Evolutionary conservation across 2,113 vertebrate genomes (phyloP).

Genomic region (Rattus rattus): DNA sequence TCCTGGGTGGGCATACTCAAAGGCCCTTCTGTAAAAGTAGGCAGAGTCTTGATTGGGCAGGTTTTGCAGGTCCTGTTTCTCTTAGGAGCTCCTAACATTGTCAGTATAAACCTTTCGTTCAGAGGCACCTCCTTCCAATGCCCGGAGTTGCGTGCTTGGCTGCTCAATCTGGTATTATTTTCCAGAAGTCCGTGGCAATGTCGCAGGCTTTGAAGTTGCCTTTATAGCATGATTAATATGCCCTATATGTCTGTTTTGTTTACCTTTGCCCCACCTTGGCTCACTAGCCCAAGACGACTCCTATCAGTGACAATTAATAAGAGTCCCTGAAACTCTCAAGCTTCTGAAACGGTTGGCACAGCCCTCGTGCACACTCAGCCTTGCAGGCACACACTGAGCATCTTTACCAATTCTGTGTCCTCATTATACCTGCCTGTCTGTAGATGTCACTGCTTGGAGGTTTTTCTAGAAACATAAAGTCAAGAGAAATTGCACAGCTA

Average conservation of each 20-base stretch:
- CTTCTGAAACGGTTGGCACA: background rate
- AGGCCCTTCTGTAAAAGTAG: conserved; percentile 5
- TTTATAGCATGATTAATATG: conserved; percentile 58
- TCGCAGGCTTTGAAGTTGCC: conserved; percentile 65
- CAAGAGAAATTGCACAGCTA: conserved; percentile 13
- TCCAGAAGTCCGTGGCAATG: conserved; percentile 40
- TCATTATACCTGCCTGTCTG: background rate
- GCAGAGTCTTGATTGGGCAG: background rate
- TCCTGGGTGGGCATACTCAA: background rate
- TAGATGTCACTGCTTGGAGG: background rate
- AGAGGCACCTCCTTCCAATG: conserved; percentile 31
- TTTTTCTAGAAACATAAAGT: conserved; percentile 22
- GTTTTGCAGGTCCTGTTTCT: conserved; percentile 2
- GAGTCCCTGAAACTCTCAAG: conserved; percentile 8
- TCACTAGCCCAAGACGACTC: background rate
- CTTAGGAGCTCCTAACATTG: conserved; percentile 19
- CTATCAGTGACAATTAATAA: background rate
- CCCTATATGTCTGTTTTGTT: conserved; percentile 40
- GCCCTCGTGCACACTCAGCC: background rate
- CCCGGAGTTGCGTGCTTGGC: background rate
- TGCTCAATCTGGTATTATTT: conserved; percentile 27
- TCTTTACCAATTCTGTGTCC: background rate
- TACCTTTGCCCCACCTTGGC: conserved; percentile 43
- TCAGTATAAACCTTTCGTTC: conserved; percentile 48
- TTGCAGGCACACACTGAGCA: background rate